Evolutionary conservation across 2,888 invertebrate species (phyloP), one percentile per base, ranked within the genome.

Genomic region (Drosophila meridionalis): DNA sequence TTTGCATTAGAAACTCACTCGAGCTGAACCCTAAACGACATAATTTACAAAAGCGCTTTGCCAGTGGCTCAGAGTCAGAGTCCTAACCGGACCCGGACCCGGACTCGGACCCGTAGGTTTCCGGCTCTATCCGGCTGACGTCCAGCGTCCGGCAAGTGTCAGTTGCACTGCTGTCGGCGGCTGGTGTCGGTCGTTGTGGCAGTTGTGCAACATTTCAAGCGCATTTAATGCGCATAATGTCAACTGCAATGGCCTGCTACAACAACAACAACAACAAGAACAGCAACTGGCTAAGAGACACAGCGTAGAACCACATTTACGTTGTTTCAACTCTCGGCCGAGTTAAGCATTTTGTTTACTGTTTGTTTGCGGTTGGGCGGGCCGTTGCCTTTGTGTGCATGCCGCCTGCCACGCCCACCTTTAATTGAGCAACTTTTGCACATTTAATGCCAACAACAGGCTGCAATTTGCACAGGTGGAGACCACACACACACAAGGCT

Each of bases 201-300:
- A 58, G 47, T 64, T 43, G 59, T 70, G 65, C 63, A 74, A 60
- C 81, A 76, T 81, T 83, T 73, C 69, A 64, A 78, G 83, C 75
- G 80, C 75, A 88, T 71, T 78, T 87, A 84, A 83, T 87, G 87
- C 79, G 60, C 76, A 88, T 75, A 78, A 85, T 75, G 78, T 83
- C 88, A 85, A 70, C 75, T 62, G 74, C 78, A 65, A 67, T 32
- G n/a, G 14, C 50, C 50, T 4, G 50, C 58, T 38, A 11, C 14
- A 57, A 8, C 12, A 12, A 30, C 30, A 30, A 12, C 52, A 4
- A 30, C 47, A 43, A 45, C 43, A 20, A 5, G 28, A 14, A 26
- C 28, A 38, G 38, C 32, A 30, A 32, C n/a, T 28, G 52, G 34
- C 34, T 12, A 36, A 34, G 43, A 38, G 59, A 42, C 28, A 32